Evolutionary conservation across 2,888 invertebrate species (phyloP).

Genomic region (Eudemis profundana): DNA sequence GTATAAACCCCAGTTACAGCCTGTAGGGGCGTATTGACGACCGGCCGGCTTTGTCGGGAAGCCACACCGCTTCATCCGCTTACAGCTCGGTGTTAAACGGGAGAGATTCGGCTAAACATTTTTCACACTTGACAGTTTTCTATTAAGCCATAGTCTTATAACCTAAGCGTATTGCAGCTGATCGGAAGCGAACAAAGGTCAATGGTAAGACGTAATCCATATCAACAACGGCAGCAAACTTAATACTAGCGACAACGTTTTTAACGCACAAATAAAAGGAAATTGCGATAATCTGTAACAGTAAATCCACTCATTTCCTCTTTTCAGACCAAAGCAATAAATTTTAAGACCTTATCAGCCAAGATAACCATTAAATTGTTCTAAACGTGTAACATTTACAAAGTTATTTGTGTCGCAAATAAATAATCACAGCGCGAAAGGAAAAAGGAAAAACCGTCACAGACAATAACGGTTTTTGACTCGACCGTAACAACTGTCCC

Average conservation of each 20-base stretch:
- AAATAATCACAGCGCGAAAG: constrained; percentile 31
- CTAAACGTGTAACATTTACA: constrained; percentile 29
- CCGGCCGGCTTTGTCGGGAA: constrained; percentile 51
- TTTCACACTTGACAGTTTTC: constrained; percentile 48
- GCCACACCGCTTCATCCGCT: constrained; percentile 57
- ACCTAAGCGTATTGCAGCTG: background rate
- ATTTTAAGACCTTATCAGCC: constrained; percentile 22
- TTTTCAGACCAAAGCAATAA: constrained; percentile 26
- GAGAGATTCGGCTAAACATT: constrained; percentile 53
- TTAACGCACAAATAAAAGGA: no score
- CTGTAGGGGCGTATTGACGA: constrained; percentile 42
- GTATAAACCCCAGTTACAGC: constrained; percentile 10
- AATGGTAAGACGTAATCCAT: constrained; percentile 1
- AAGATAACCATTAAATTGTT: constrained; percentile 34
- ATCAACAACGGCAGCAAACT: background rate
- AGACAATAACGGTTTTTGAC: constrained; percentile 44
- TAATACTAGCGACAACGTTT: no score
- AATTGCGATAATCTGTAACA: background rate
- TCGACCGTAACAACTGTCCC: constrained; percentile 63
- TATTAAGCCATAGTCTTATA: constrained; percentile 9
- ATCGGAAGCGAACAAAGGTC: constrained; percentile 11
- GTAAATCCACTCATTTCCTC: constrained; percentile 21
- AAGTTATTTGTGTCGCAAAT: constrained; percentile 30
- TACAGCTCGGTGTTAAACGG: constrained; percentile 50
- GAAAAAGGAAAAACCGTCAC: constrained; percentile 44